Percentiles rank a stretch among this genome's conserved stretches.
phyloP scores from a whole-genome alignment of 1,140 invertebrate species.

The Diprion similis region DNA sequence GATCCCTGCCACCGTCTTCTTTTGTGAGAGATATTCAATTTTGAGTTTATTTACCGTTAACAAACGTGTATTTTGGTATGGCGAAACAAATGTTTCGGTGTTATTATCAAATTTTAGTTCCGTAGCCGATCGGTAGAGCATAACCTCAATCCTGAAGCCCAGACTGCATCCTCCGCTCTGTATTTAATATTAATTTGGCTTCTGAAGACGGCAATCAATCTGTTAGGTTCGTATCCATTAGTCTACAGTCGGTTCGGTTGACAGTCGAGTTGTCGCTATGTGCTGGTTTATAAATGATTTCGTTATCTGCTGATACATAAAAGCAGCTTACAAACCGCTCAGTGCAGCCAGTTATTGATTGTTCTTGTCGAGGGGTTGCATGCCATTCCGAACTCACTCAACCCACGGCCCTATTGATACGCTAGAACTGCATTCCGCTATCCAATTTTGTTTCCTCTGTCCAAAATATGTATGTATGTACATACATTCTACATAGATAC shows the following conservation, averaged over 20 bases:
- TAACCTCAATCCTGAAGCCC: too few relatives aligned
- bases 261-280: conserved; percentile 32
- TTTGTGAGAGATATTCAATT: too few relatives aligned
- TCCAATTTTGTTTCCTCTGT: neutral
- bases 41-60: too few relatives aligned
- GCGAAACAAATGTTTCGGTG: too few relatives aligned
- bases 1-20: too few relatives aligned
- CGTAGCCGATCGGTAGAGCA: too few relatives aligned
- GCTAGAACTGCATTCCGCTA: neutral
- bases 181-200: conserved; percentile 17
- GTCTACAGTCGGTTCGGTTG: conserved; percentile 27
- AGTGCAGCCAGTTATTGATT: conserved; percentile 32
- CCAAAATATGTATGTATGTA: neutral
- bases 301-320: conserved; percentile 29
- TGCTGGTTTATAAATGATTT: conserved; percentile 43
- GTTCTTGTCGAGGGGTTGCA: conserved; percentile 24
- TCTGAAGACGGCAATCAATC: conserved; percentile 9
- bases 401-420: too few relatives aligned
- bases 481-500: neutral
- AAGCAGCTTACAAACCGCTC: conserved; percentile 22
- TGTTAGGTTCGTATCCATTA: conserved; percentile 23
- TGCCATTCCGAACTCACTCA: neutral
- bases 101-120: too few relatives aligned
- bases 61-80: too few relatives aligned
- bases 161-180: too few relatives aligned